A percentile compares a stretch with the other conserved stretches of the same genome.
Evolutionary conservation across 2,113 vertebrate genomes (phyloP).

Genomic region (Heterocephalus glaber): DNA sequence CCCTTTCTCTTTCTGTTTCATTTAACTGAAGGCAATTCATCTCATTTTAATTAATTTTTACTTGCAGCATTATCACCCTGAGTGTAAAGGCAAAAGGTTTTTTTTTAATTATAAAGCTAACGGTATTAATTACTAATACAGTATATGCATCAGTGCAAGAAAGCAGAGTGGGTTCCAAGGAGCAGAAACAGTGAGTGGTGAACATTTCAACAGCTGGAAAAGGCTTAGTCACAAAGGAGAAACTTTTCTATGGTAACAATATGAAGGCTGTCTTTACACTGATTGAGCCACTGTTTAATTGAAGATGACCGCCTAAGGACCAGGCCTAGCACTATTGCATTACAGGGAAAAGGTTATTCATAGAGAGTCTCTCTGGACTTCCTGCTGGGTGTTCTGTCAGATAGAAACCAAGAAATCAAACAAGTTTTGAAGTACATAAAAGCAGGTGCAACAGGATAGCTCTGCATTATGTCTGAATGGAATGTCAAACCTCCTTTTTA

Average conservation of each 20-base stretch:
- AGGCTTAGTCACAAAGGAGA: conserved; percentile 72
- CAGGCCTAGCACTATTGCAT: conserved; percentile 32
- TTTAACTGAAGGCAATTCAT: conserved; percentile 91
- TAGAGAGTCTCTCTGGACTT: conserved; percentile 52
- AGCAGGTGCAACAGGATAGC: not conserved
- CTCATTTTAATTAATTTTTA: conserved; percentile 92
- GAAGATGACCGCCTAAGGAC: conserved; percentile 51
- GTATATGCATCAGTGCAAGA: conserved; percentile 83
- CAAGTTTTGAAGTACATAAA: conserved; percentile 19
- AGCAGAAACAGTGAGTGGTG: conserved; percentile 83
- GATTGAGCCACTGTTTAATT: conserved; percentile 74
- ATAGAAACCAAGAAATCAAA: conserved; percentile 52
- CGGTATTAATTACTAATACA: conserved; percentile 90
- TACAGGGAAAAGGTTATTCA: conserved; percentile 59
- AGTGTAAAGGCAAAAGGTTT: conserved; percentile 87
- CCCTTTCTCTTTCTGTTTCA: conserved; percentile 83
- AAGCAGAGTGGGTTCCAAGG: conserved; percentile 82
- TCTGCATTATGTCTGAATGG: not conserved
- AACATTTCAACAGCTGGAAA: conserved; percentile 82
- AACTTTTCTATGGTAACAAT: conserved; percentile 64
- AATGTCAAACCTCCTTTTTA: not conserved
- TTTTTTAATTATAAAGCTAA: conserved; percentile 92
- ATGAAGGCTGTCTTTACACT: conserved; percentile 62
- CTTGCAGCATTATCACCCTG: conserved; percentile 88
- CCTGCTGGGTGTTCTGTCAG: not conserved